phyloP scores from a whole-genome alignment of 2,888 invertebrate species.

The Callosobruchus maculatus region DNA sequence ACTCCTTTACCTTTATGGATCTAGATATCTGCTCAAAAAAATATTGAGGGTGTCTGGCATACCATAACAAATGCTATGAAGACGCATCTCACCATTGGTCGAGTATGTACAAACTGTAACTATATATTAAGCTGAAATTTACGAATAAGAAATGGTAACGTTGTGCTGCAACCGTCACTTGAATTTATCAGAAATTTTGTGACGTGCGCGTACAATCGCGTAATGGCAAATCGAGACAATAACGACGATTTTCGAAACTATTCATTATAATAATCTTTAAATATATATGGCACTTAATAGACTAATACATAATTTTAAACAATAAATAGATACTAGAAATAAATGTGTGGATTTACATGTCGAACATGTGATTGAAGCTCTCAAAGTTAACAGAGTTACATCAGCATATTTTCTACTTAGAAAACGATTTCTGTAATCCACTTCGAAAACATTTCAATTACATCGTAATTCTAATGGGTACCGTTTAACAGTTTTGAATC shows the following conservation, averaged over 20 bases:
- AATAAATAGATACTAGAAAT: not conserved
- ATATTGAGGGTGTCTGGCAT: too few species aligned
- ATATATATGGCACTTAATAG: not conserved
- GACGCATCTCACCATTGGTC: too few species aligned
- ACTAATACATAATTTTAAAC: not conserved
- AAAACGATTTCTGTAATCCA: not conserved
- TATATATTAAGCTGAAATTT: too few species aligned
- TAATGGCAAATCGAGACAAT: not conserved
- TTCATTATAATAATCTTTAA: not conserved
- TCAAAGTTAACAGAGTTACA: not conserved
- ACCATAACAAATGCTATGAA: too few species aligned
- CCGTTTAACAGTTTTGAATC: too few species aligned
- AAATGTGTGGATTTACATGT: not conserved
- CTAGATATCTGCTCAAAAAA: too few species aligned
- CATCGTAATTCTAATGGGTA: not conserved
- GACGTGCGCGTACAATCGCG: not conserved
- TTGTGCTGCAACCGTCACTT: too few species aligned
- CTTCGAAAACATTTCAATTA: not conserved
- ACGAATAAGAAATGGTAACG: not conserved
- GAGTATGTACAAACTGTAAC: too few species aligned
- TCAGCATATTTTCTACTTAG: too few species aligned
- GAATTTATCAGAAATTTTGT: not conserved
- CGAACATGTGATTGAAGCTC: not conserved
- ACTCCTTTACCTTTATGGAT: not conserved
- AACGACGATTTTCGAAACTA: not conserved